Conservation (phyloP, 35 echinoderm and acorn worm genomes). For the Ophioderma brevispina region DNA sequence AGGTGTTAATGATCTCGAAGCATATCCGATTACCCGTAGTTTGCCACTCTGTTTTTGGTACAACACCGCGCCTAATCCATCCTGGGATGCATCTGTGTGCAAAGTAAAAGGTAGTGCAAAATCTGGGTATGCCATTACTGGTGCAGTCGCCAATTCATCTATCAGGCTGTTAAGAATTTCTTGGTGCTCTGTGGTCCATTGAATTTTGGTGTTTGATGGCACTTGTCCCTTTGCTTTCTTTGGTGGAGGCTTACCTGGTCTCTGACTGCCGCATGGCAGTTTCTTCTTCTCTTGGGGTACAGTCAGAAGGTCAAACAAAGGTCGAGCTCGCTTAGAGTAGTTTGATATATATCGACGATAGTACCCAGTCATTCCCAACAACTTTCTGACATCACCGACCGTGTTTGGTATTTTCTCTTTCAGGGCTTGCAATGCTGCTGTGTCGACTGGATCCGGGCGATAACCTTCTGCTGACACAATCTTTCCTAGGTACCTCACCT, state of each 20-base stretch:
- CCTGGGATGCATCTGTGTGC: constrained; percentile 74
- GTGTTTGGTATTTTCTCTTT: constrained; percentile 27
- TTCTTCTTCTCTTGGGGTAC: neutral
- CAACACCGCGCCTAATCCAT: constrained; percentile 69
- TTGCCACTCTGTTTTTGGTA: constrained; percentile 55
- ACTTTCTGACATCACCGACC: constrained; percentile 23
- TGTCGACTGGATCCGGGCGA: neutral
- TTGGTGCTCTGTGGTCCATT: constrained; percentile 45
- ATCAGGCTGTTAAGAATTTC: constrained; percentile 36
- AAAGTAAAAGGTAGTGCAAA: constrained; percentile 49
- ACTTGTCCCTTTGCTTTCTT: neutral
- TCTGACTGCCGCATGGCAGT: too few relatives aligned
- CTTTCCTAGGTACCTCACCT: constrained; percentile 48
- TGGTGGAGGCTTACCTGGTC: too few relatives aligned
- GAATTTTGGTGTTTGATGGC: constrained; percentile 49
- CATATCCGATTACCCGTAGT: constrained; percentile 49
- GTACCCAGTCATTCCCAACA: constrained; percentile 41
- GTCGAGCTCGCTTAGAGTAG: constrained; percentile 4
- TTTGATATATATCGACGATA: constrained; percentile 20
- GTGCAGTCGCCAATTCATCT: constrained; percentile 48
- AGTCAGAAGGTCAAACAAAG: neutral
- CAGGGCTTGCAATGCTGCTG: neutral
- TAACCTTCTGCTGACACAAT: constrained; percentile 47
- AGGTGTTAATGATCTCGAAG: constrained; percentile 39
- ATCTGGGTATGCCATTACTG: constrained; percentile 70